Base-by-base conservation (phyloP, 2,888 invertebrate species). In the Rhodophaea formosa region DNA sequence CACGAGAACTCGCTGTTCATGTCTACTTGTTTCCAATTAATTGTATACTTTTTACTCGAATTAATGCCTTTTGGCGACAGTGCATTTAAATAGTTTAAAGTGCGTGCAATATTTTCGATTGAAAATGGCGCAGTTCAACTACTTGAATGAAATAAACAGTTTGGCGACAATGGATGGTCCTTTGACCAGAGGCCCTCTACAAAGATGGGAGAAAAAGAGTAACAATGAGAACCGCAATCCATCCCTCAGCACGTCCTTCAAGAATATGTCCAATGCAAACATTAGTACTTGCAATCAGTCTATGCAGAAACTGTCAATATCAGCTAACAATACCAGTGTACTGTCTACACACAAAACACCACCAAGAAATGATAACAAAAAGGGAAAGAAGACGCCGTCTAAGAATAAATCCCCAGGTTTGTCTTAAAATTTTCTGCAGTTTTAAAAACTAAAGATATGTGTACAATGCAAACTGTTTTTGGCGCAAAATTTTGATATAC, bases 161-260 rank as follows among this genome's bases (percentile, higher is more conserved):
- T 92, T 95, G 58, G 90, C 95, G 17, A 94, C 94, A 60, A 93
- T 96, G 93, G 96, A 97, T 70, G 96, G 96, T 0, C 95, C 96
- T 39, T 91, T 96, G 70, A 95, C 94, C 8, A 94, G 94, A 71
- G 96, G 96, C 0, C 96, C 96, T 15, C 84, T 93, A 47, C 96
- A 96, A 35, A 92, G 96, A 56, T 97, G 96, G 95, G 95, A 95
- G 68, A 95, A 94, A 71, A 95, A 95, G 73, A 95, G 94, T 71
- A 92, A 93, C 64, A 86, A 92, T 60, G 95, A 96, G 70, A 89
- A 92, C 59, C 86, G 93, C 7, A 93, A 91, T 66, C 88, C 92
- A 3, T 71, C 80, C 0, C 64, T 86, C 61, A 91, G 86, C 68
- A 70, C 84, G 10, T 88, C 88, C 0, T 79, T 85, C 61, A 89